These are phyloP conservation scores for Chaetogeoica ovagalla DNA, from an alignment of 2,888 invertebrate species.

Conservation along the genomic window DNA sequence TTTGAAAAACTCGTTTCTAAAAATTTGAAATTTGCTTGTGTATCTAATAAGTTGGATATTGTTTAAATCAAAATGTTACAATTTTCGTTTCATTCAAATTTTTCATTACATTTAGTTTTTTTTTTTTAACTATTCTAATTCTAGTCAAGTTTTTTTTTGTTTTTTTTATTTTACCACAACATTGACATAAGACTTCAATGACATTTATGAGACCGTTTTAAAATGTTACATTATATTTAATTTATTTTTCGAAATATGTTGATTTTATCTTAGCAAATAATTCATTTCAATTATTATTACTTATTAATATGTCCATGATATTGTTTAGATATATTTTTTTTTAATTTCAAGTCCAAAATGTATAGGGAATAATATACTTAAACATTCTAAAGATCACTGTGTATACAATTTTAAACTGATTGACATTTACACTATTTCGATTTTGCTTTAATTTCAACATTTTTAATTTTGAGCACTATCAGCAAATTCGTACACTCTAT, in stretches of 20 bases:
- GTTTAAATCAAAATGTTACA: slow-evolving; percentile 41
- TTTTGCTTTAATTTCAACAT: not conserved
- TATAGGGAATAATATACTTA: not conserved
- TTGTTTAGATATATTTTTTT: not conserved
- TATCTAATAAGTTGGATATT: slow-evolving; percentile 16
- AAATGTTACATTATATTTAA: not conserved
- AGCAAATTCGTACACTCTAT: slow-evolving; percentile 16
- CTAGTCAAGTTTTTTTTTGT: slow-evolving; percentile 31
- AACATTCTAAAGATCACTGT: slow-evolving; percentile 3
- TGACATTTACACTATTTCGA: not conserved
- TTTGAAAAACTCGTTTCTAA: not conserved
- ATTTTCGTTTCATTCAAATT: slow-evolving; percentile 23
- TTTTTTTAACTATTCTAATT: slow-evolving; percentile 34
- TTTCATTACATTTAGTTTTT: slow-evolving; percentile 24
- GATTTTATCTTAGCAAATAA: not conserved
- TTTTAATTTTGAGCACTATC: slow-evolving; percentile 14
- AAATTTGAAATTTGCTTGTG: not conserved
- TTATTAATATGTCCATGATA: not conserved
- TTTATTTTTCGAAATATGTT: not conserved
- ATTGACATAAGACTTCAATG: slow-evolving; percentile 19
- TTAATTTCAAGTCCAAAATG: not conserved
- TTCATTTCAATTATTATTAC: not conserved
- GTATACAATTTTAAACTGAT: not conserved
- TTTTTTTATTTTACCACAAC: slow-evolving; percentile 18
- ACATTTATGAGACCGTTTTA: not conserved